A percentile compares a stretch with the other conserved stretches of the same genome.
Evolutionary conservation across 1,140 invertebrate genomes (phyloP).

Genomic region (Uloborus diversus): DNA sequence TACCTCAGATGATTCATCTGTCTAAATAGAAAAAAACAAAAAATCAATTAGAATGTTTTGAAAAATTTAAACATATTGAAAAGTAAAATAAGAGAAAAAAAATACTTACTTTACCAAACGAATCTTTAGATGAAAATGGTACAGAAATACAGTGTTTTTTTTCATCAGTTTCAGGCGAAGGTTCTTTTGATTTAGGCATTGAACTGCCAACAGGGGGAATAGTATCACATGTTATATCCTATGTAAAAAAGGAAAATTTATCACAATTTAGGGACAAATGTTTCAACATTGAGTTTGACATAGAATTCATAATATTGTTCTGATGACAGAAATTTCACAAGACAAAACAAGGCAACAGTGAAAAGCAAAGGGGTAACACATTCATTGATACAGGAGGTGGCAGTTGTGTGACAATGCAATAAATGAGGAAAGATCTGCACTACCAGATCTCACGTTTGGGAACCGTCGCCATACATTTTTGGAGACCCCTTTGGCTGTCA

Average conservation of each 20-base stretch:
- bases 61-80: background rate
- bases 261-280: background rate
- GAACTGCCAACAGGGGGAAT: constrained; percentile 12
- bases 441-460: no score
- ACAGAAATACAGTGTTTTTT: constrained; percentile 41
- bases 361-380: no score
- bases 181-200: constrained; percentile 30
- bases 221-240: constrained; percentile 17
- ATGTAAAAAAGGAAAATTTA: background rate
- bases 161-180: constrained; percentile 12
- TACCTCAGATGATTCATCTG: constrained; percentile 84
- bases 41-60: constrained; percentile 63
- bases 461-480: no score
- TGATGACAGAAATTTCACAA: no score
- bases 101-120: constrained; percentile 51
- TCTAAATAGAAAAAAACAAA: constrained; percentile 70
- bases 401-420: no score
- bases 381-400: no score
- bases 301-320: no score
- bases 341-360: no score
- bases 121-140: constrained; percentile 37
- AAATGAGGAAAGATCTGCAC: no score
- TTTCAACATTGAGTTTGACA: no score
- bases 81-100: no score
- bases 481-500: no score